These are phyloP conservation scores for Phaonia tiefii DNA, from an alignment of 2,888 invertebrate species.

Conservation along the genomic window DNA sequence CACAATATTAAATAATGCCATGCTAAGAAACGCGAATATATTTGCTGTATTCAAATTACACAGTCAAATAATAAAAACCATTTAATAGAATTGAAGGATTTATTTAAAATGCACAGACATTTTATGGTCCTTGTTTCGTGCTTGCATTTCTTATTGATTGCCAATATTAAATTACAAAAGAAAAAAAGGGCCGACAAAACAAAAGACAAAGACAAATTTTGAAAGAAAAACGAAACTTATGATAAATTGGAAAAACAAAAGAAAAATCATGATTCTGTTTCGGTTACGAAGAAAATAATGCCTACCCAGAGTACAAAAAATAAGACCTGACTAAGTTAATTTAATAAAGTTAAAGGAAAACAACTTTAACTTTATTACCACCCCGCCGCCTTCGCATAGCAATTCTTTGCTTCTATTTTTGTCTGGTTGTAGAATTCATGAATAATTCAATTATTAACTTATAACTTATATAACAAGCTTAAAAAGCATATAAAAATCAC, in stretches of 20 bases:
- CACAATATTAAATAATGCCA: constrained; percentile 35
- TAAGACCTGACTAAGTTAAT: constrained; percentile 43
- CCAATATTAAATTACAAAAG: constrained; percentile 63
- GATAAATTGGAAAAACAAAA: constrained; percentile 50
- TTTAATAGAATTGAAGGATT: constrained; percentile 37
- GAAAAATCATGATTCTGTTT: constrained; percentile 51
- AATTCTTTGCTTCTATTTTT: neutral
- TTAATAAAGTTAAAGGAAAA: constrained; percentile 40
- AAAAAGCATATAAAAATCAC: constrained; percentile 69
- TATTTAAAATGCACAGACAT: constrained; percentile 19
- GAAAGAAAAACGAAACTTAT: constrained; percentile 52
- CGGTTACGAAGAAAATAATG: too few relatives aligned
- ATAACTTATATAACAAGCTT: constrained; percentile 62
- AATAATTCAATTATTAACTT: constrained; percentile 68
- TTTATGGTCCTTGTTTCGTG: constrained; percentile 17
- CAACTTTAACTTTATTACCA: constrained; percentile 37
- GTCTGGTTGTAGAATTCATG: constrained; percentile 56
- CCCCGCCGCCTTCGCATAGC: too few relatives aligned
- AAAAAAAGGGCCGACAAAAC: constrained; percentile 40
- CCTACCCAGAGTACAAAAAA: constrained; percentile 1
- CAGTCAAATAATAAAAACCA: constrained; percentile 22
- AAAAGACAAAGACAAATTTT: constrained; percentile 38
- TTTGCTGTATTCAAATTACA: constrained; percentile 60
- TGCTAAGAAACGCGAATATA: constrained; percentile 34
- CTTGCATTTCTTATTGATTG: constrained; percentile 62